Conservation (phyloP, 2,797 vertebrate species). For the Corythornis leucogaster region DNA sequence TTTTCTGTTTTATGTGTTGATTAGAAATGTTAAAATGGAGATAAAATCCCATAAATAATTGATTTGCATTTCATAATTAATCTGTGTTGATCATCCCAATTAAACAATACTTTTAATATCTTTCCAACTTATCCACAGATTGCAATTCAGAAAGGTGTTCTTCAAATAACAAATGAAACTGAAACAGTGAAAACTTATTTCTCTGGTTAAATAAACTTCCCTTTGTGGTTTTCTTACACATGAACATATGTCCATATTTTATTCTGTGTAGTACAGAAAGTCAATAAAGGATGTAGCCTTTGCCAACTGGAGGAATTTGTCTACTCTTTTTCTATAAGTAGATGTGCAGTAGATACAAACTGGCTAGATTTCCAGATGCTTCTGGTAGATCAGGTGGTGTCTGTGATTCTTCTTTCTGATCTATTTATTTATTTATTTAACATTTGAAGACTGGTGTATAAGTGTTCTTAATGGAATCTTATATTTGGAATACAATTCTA, state of each 20-base stretch:
- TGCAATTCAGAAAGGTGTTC: not conserved
- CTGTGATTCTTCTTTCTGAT: not conserved
- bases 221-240: not conserved
- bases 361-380: not conserved
- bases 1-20: not conserved
- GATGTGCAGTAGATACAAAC: not conserved
- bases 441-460: not conserved
- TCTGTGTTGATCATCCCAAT: not conserved
- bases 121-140: not conserved
- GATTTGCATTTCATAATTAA: not conserved
- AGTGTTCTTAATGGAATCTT: not conserved
- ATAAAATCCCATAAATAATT: not conserved
- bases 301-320: not conserved
- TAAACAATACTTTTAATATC: not conserved
- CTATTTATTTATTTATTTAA: not conserved
- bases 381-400: not conserved
- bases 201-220: not conserved
- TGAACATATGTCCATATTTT: not conserved
- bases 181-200: not conserved
- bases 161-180: not conserved
- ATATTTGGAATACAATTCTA: not conserved
- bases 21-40: not conserved
- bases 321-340: not conserved
- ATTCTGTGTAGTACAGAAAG: not conserved
- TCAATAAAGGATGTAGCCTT: not conserved